Conservation (phyloP, 2,113 vertebrate genomes). For the Porphyrio hochstetteri region DNA sequence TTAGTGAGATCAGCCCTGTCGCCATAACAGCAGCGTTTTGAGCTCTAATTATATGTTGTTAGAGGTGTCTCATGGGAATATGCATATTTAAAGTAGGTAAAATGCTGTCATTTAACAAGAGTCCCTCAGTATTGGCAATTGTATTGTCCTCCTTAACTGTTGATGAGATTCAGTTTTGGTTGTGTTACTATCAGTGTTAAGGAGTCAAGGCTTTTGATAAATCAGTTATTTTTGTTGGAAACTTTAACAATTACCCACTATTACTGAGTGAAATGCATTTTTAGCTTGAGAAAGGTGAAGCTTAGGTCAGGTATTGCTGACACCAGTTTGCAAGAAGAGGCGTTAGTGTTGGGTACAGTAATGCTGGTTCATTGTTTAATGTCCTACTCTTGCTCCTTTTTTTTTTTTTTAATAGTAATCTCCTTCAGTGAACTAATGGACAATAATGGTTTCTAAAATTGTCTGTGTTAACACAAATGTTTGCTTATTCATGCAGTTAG, state of each 20-base stretch:
- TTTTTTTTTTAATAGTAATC: not conserved
- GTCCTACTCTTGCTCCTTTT: not conserved
- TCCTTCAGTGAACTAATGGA: not conserved
- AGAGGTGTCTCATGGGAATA: not conserved
- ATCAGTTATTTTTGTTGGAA: not conserved
- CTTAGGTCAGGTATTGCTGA: not conserved
- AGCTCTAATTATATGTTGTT: not conserved
- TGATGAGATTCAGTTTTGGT: conserved; percentile 18
- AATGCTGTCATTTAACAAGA: not conserved
- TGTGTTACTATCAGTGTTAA: not conserved
- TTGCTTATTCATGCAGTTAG: not conserved
- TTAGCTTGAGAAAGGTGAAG: not conserved
- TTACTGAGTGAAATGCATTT: not conserved
- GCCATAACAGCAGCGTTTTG: not conserved
- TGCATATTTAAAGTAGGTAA: not conserved
- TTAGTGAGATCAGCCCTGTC: not conserved
- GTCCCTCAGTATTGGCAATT: not conserved
- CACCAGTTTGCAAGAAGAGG: not conserved
- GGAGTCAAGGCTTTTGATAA: not conserved
- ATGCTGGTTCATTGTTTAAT: not conserved
- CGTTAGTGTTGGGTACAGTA: not conserved
- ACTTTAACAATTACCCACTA: not conserved
- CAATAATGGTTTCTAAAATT: not conserved
- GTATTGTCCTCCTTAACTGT: not conserved
- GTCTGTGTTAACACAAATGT: not conserved